Base-by-base conservation (phyloP, 2,797 vertebrate species). In the Cryptoprocta ferox region DNA sequence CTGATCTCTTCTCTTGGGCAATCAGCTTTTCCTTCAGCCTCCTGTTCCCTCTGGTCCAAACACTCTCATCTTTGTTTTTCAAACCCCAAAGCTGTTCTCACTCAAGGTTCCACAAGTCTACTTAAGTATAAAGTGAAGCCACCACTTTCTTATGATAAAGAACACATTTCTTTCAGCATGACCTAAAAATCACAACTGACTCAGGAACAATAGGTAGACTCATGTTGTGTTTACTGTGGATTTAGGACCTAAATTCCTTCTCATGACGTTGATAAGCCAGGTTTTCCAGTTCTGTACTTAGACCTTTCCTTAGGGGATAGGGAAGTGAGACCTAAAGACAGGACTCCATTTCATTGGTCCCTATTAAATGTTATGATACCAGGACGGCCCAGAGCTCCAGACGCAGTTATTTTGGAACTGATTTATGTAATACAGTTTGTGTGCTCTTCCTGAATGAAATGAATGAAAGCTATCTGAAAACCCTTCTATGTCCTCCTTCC, bases 221-320 rank as follows among this genome's bases (percentile, higher is more conserved):
- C 50, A 21, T 26, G 21, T 15, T 96, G 50, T 65, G 61, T 78
- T 94, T 42, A 30, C 21, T 78, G 0, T 90, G 35, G 24, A 30
- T 39, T 95, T 84, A 84, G 71, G 91, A 89, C 3, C 15, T 89
- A 35, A 75, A 32, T 66, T 91, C n/a, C 48, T 94, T 68, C 32
- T 94, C 83, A 24, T 39, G 39, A 2, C 89, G 24, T n/a, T 85
- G 35, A 66, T 56, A 76, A 78, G 42, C 26, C 48, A 56, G 18
- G 21, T 75, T 86, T 78, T 42, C 50, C 4, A 59, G 10, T 68
- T 95, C 59, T 95, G 12, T 37, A 12, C 14, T 88, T 73, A 59
- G 32, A 86, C 2, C n/a, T 90, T 86, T 89, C n/a, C 35, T 7
- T 6, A 2, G 15, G 19, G 26, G 0, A 0, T 4, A 39, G 42